These are phyloP conservation scores for Tenrec ecaudatus DNA, from an alignment of 2,113 vertebrate species.

Conservation along the genomic window DNA sequence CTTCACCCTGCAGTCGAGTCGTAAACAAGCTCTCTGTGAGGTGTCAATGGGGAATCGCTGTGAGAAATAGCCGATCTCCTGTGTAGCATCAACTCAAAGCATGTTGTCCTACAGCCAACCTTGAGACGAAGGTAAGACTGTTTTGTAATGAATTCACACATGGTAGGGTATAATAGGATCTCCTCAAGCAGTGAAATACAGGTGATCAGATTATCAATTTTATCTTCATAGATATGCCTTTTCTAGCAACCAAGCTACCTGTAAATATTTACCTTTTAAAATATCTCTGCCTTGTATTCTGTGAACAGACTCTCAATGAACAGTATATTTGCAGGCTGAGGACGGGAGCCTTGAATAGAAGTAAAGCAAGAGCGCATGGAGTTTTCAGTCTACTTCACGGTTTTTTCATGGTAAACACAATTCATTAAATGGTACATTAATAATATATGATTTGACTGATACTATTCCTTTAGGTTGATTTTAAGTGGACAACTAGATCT, in stretches of 20 bases:
- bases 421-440: conserved; percentile 21
- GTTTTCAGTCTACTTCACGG: conserved; percentile 1
- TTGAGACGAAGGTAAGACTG: conserved; percentile 75
- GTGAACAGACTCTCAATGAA: conserved; percentile 52
- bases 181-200: conserved; percentile 49
- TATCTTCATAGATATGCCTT: conserved; percentile 62
- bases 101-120: conserved; percentile 82
- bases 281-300: conserved; percentile 61
- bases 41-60: conserved; percentile 76
- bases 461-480: conserved; percentile 18
- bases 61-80: conserved; percentile 83
- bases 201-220: conserved; percentile 76
- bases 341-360: conserved; percentile 34
- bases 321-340: conserved; percentile 57
- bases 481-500: conserved; percentile 11
- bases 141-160: conserved; percentile 71
- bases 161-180: conserved; percentile 49
- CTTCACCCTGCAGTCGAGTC: conserved; percentile 44
- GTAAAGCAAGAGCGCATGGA: conserved; percentile 11
- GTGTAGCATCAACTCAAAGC: conserved; percentile 79
- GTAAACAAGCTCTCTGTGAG: conserved; percentile 82
- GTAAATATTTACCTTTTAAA: conserved; percentile 69
- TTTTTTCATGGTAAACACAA: background rate
- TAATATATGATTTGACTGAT: conserved; percentile 26
- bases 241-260: conserved; percentile 61